phyloP scores from a whole-genome alignment of 1,140 invertebrate species.

The Drosophila quadrilineata region DNA sequence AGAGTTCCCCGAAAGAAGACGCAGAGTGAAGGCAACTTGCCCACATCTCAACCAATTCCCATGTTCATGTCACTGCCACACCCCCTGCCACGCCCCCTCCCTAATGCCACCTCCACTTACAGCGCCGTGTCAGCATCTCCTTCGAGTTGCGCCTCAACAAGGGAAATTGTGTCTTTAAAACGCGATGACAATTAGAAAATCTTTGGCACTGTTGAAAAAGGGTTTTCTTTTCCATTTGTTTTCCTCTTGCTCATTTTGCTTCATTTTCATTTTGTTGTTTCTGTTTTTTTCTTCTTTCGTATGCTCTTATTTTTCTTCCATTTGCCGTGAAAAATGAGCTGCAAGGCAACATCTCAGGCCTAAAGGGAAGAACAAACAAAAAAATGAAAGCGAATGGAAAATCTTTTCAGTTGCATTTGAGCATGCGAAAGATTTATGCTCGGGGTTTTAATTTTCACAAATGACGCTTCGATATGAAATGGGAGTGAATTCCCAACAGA shows the following conservation, averaged over 20 bases:
- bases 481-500: constrained; percentile 4
- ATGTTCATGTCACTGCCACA: no score
- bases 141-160: no score
- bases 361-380: neutral
- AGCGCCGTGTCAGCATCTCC: neutral
- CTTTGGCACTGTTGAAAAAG: constrained; percentile 25
- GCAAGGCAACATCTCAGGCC: constrained; percentile 3
- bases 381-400: constrained; percentile 2
- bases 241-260: neutral
- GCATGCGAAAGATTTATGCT: constrained; percentile 30
- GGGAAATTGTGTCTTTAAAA: constrained; percentile 28
- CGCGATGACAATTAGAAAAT: constrained; percentile 47
- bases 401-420: constrained; percentile 37
- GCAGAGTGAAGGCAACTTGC: constrained; percentile 27
- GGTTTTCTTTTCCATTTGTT: constrained; percentile 8
- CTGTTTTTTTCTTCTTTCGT: constrained; percentile 25
- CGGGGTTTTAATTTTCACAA: neutral
- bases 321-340: constrained; percentile 39
- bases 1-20: no score
- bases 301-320: constrained; percentile 14
- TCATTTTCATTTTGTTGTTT: constrained; percentile 4
- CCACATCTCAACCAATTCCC: no score
- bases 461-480: constrained; percentile 21
- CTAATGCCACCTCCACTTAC: neutral
- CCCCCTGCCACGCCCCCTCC: neutral